These are phyloP conservation scores for Sesia apiformis DNA, from an alignment of 2,888 invertebrate species.

Conservation along the genomic window DNA sequence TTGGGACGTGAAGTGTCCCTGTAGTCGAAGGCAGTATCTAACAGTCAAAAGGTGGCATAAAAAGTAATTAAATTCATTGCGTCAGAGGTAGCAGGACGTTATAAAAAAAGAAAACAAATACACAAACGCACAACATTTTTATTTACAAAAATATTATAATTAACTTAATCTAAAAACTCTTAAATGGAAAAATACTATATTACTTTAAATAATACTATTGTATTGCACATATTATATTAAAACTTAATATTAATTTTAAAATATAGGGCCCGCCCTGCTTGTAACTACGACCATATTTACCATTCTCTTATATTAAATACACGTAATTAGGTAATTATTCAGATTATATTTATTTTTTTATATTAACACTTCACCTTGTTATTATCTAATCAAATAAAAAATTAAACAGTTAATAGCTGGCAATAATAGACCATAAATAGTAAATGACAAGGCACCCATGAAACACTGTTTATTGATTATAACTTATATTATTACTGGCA, in stretches of 20 bases:
- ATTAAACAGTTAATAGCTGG: no score
- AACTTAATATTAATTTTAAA: not conserved
- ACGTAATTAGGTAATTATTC: not conserved
- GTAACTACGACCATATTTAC: not conserved
- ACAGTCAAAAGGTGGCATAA: no score
- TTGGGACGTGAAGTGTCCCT: no score
- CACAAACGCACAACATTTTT: slow-evolving; percentile 53
- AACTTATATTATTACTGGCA: no score
- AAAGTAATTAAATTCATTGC: no score
- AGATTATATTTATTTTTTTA: not conserved
- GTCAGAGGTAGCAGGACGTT: not conserved
- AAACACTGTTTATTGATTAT: no score
- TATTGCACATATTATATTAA: not conserved
- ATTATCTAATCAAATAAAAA: not conserved
- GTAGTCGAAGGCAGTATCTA: no score
- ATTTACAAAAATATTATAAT: slow-evolving; percentile 54
- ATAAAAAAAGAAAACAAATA: slow-evolving; percentile 14
- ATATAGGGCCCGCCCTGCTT: not conserved
- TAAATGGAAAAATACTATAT: slow-evolving; percentile 41
- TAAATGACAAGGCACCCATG: no score
- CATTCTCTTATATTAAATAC: not conserved
- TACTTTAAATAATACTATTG: not conserved
- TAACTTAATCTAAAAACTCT: slow-evolving; percentile 7
- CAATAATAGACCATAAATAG: no score
- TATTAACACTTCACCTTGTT: not conserved